phyloP scores from a whole-genome alignment of 1,140 invertebrate species.

The Vanessa tameamea region DNA sequence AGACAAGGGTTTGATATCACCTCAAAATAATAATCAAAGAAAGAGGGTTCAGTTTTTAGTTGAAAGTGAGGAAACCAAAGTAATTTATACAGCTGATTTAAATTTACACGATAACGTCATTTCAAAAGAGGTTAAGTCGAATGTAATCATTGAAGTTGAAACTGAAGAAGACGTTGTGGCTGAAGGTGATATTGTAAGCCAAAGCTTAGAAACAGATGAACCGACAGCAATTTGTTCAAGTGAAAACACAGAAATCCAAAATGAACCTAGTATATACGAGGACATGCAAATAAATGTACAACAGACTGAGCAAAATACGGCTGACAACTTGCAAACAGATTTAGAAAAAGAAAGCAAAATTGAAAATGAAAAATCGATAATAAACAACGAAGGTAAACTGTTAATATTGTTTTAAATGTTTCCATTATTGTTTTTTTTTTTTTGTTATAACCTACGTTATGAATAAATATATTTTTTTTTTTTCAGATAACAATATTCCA shows the following conservation, averaged over 20 bases:
- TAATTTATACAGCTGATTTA: slow-evolving; percentile 73
- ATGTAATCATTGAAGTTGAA: slow-evolving; percentile 39
- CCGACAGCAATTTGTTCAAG: slow-evolving; percentile 18
- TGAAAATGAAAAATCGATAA: background rate
- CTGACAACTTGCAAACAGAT: slow-evolving; percentile 7
- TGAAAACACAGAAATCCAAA: slow-evolving; percentile 29
- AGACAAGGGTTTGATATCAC: slow-evolving; percentile 53
- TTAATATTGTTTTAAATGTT: slow-evolving; percentile 2
- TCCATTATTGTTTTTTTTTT: background rate
- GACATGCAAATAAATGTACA: slow-evolving; percentile 43
- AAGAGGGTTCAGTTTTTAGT: slow-evolving; percentile 84
- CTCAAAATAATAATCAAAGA: slow-evolving; percentile 69
- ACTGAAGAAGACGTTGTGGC: slow-evolving; percentile 44
- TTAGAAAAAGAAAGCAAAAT: slow-evolving; percentile 2
- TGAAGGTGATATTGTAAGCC: slow-evolving; percentile 64
- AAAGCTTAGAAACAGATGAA: slow-evolving; percentile 46
- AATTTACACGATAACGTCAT: slow-evolving; percentile 60
- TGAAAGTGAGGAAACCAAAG: slow-evolving; percentile 80
- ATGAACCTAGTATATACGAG: slow-evolving; percentile 46
- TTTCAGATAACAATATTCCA: slow-evolving; percentile 74
- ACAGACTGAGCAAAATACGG: slow-evolving; percentile 10
- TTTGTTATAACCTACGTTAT: too few relatives aligned
- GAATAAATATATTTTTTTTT: slow-evolving; percentile 27
- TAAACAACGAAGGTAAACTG: slow-evolving; percentile 21
- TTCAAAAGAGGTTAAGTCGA: slow-evolving; percentile 35